Percentiles rank a stretch among this genome's conserved stretches.
These are phyloP conservation scores for Leucophenga montana DNA, from an alignment of 2,888 invertebrate genomes.

Conservation along the genomic window DNA sequence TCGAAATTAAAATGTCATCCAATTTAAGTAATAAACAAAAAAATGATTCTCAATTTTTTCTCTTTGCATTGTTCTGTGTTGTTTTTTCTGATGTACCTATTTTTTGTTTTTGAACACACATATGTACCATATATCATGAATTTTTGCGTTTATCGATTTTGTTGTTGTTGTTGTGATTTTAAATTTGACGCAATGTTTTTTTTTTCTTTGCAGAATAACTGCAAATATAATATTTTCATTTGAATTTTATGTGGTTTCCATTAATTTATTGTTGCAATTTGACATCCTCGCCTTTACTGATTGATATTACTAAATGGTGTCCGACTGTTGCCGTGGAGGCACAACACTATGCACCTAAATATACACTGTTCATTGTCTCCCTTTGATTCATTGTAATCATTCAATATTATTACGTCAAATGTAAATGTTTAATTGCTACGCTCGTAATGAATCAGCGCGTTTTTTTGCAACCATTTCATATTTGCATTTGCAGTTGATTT, in stretches of 20 bases:
- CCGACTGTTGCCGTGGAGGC: background rate
- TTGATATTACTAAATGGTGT: slow-evolving; percentile 5
- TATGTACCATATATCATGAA: background rate
- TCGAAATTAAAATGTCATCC: slow-evolving; percentile 34
- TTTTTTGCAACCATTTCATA: slow-evolving; percentile 19
- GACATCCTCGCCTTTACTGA: slow-evolving; percentile 23
- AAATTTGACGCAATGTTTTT: background rate
- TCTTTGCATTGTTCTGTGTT: background rate
- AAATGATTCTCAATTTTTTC: too few relatives aligned
- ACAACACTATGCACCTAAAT: background rate
- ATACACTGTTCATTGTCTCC: background rate
- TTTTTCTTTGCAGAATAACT: slow-evolving; percentile 3
- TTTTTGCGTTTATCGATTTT: background rate
- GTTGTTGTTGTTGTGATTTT: too few relatives aligned
- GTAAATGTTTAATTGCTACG: slow-evolving; percentile 19
- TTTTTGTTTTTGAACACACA: too few relatives aligned
- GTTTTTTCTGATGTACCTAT: background rate
- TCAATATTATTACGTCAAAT: slow-evolving; percentile 35
- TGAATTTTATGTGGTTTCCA: slow-evolving; percentile 24
- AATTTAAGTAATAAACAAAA: slow-evolving; percentile 20
- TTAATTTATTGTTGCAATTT: slow-evolving; percentile 31
- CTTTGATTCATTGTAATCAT: slow-evolving; percentile 15
- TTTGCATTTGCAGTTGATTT: slow-evolving; percentile 38
- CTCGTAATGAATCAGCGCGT: slow-evolving; percentile 9
- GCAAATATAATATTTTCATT: slow-evolving; percentile 28